Conservation (phyloP, 2,113 vertebrate genomes). For the Scomber scombrus region DNA sequence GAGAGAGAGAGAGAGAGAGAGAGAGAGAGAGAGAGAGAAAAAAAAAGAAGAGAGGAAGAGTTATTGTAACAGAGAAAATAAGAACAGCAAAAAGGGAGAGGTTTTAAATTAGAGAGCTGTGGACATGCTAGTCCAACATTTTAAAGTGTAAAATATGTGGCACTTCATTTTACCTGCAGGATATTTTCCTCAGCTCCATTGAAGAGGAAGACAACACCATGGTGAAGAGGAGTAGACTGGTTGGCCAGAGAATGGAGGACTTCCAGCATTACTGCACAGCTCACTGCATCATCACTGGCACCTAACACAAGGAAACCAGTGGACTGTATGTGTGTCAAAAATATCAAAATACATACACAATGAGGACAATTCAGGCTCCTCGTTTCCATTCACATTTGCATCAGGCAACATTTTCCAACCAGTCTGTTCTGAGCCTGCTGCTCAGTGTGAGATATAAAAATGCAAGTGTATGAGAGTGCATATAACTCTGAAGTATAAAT, state of each 20-base stretch:
- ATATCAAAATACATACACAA: not conserved
- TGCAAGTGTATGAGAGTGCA: not conserved
- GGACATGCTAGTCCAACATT: not conserved
- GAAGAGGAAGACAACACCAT: slow-evolving; percentile 96
- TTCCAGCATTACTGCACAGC: slow-evolving; percentile 98
- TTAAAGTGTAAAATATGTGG: not conserved
- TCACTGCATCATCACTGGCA: slow-evolving; percentile 98
- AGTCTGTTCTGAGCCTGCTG: not conserved
- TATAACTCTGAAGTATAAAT: not conserved
- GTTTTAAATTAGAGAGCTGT: not conserved
- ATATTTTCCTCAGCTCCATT: slow-evolving; percentile 98
- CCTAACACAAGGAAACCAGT: slow-evolving; percentile 79
- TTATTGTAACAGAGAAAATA: too few relatives aligned
- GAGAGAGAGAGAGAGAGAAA: not conserved
- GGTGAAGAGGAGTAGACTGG: slow-evolving; percentile 87
- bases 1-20: not conserved
- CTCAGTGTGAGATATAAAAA: not conserved
- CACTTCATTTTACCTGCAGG: slow-evolving; percentile 89
- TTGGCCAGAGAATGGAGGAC: slow-evolving; percentile 91
- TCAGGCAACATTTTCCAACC: not conserved
- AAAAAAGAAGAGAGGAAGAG: not conserved
- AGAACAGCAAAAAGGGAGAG: not conserved
- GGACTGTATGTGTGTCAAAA: slow-evolving; percentile 2
- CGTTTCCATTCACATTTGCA: slow-evolving; percentile 3
- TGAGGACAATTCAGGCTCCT: not conserved